Conservation (phyloP, 2,888 invertebrate species). For the Drosophila sordidula region DNA sequence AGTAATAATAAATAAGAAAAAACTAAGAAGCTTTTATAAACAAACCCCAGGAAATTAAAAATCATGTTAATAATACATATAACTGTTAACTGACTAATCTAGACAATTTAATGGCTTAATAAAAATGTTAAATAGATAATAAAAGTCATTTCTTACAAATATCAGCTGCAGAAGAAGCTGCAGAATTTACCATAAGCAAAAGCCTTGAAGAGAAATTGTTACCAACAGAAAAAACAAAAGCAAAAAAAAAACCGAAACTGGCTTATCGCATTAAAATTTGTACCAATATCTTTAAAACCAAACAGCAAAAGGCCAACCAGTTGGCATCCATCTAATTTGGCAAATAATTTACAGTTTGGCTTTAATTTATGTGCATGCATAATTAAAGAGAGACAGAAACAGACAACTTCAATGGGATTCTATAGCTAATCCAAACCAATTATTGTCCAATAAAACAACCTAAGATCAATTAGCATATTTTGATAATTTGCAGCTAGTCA, state of each 20-base stretch:
- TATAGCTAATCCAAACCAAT: slow-evolving; percentile 48
- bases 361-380: slow-evolving; percentile 72
- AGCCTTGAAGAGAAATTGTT: slow-evolving; percentile 37
- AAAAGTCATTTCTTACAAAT: slow-evolving; percentile 10
- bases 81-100: background rate
- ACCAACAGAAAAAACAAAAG: slow-evolving; percentile 8
- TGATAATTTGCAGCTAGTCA: slow-evolving; percentile 44
- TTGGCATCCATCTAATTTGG: slow-evolving; percentile 51
- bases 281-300: slow-evolving; percentile 12
- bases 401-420: slow-evolving; percentile 28
- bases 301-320: slow-evolving; percentile 50
- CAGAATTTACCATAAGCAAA: slow-evolving; percentile 5
- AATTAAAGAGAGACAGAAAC: slow-evolving; percentile 28
- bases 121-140: slow-evolving; percentile 24
- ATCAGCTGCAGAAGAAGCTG: slow-evolving; percentile 16
- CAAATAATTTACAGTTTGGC: slow-evolving; percentile 62
- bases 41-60: background rate
- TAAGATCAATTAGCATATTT: slow-evolving; percentile 48
- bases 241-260: slow-evolving; percentile 6
- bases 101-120: slow-evolving; percentile 20
- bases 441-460: slow-evolving; percentile 50
- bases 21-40: background rate
- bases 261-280: background rate
- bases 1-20: background rate
- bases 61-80: slow-evolving; percentile 1